Conservation (phyloP, 2,888 invertebrate species). For the Lysandra bellargus region DNA sequence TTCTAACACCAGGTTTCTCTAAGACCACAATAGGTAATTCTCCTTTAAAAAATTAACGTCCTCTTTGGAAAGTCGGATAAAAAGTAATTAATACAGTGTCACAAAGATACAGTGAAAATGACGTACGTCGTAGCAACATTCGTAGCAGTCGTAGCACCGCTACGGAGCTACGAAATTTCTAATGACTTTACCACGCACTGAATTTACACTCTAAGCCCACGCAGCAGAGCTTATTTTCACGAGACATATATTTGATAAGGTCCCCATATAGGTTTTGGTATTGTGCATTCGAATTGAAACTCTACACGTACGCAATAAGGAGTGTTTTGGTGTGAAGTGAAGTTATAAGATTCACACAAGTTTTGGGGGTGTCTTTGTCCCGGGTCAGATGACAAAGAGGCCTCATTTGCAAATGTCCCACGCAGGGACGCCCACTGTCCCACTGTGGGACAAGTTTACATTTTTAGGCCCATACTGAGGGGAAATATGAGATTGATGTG, state of each 20-base stretch:
- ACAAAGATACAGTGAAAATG: conserved; percentile 7
- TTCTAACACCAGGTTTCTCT: background rate
- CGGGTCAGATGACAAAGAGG: conserved; percentile 58
- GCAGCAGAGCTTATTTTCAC: background rate
- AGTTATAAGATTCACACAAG: conserved; percentile 18
- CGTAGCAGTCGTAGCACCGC: conserved; percentile 24
- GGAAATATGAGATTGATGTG: conserved; percentile 9
- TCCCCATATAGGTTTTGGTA: background rate
- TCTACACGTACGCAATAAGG: background rate
- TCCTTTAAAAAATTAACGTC: background rate
- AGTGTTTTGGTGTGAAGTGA: background rate
- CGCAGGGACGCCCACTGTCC: conserved; percentile 44
- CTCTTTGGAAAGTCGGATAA: background rate
- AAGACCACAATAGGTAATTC: background rate
- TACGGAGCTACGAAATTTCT: conserved; percentile 11
- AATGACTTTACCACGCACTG: background rate
- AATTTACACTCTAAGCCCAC: background rate
- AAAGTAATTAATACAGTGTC: conserved; percentile 2
- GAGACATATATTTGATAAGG: background rate
- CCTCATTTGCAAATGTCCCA: conserved; percentile 60
- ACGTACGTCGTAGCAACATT: conserved; percentile 8
- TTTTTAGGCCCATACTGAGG: conserved; percentile 1
- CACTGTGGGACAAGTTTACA: conserved; percentile 16
- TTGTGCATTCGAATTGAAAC: background rate
- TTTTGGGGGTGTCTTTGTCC: conserved; percentile 22